Conservation (phyloP, 2,888 invertebrate genomes). For the Pheosia tremula region DNA sequence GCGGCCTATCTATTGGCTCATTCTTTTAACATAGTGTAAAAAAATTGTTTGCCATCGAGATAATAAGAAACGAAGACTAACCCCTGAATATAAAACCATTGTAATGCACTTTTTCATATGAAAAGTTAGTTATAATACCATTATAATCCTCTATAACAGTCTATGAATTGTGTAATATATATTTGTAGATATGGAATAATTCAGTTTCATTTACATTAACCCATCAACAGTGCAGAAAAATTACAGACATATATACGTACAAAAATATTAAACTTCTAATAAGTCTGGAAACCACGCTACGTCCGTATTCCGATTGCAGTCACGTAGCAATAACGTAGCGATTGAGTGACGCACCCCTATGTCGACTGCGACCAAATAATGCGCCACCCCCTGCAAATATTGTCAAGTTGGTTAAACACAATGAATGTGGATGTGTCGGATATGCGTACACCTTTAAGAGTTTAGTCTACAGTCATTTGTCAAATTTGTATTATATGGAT, state of each 20-base stretch:
- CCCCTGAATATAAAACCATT: no score
- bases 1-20: no score
- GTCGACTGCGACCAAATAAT: conserved; percentile 60
- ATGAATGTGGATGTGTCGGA: conserved; percentile 28
- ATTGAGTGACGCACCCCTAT: conserved; percentile 74
- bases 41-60: no score
- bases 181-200: no score
- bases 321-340: conserved; percentile 76
- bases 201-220: no score
- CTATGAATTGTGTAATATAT: no score
- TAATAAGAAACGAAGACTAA: no score
- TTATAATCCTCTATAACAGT: no score
- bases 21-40: no score
- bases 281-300: conserved; percentile 21
- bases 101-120: no score
- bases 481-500: background rate
- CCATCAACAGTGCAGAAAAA: no score
- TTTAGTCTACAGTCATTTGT: background rate
- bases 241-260: background rate
- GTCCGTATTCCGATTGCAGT: conserved; percentile 58
- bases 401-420: conserved; percentile 41
- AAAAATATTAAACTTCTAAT: background rate
- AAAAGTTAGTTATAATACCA: no score
- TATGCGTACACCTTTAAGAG: conserved; percentile 19
- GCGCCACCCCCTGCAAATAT: conserved; percentile 45